phyloP scores from a whole-genome alignment of 1,140 invertebrate species.

The Aphidius gifuensis region DNA sequence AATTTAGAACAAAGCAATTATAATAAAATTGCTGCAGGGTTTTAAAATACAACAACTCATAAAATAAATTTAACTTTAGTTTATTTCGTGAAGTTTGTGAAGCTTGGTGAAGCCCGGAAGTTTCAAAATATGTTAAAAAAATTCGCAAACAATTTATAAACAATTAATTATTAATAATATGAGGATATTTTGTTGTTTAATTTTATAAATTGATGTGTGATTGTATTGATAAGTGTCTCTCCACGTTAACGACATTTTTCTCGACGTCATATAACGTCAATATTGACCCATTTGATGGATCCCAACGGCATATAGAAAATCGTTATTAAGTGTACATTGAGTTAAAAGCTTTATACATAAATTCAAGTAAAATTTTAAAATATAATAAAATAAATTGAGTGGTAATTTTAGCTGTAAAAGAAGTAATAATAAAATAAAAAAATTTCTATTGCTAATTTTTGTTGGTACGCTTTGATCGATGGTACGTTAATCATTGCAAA shows the following conservation, averaged over 20 bases:
- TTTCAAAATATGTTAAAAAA: too few relatives aligned
- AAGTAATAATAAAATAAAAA: constrained; percentile 11
- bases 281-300: constrained; percentile 30
- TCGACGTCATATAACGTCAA: constrained; percentile 22
- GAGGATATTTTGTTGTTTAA: too few relatives aligned
- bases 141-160: neutral
- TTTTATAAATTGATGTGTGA: too few relatives aligned
- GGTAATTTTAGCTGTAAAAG: neutral
- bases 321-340: too few relatives aligned
- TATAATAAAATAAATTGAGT: constrained; percentile 1
- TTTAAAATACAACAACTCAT: too few relatives aligned
- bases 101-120: too few relatives aligned
- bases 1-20: too few relatives aligned
- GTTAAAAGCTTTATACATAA: constrained; percentile 1
- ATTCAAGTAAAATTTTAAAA: neutral
- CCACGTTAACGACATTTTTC: constrained; percentile 19
- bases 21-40: too few relatives aligned
- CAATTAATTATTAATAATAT: too few relatives aligned
- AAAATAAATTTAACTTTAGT: too few relatives aligned
- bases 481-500: constrained; percentile 30
- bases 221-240: constrained; percentile 18
- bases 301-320: constrained; percentile 19
- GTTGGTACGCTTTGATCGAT: constrained; percentile 27
- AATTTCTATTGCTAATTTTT: constrained; percentile 22
- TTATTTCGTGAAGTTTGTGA: too few relatives aligned